Evolutionary conservation across 2,888 invertebrate species (phyloP), one percentile per base, ranked within the genome.

Genomic region (Blastobasis lacticolella): DNA sequence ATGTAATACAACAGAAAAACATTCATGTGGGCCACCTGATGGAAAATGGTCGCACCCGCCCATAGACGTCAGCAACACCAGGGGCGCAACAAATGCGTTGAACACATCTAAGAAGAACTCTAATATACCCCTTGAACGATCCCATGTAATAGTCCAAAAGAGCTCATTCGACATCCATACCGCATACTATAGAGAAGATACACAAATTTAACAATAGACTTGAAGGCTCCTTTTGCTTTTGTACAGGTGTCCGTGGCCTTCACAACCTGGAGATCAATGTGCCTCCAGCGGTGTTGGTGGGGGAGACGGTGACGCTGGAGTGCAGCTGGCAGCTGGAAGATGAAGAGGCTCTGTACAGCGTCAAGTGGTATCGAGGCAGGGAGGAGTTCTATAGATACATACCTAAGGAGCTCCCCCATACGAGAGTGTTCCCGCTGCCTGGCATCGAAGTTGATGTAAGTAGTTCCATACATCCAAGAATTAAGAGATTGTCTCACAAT

Each of bases 381-480:
- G 90, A 92, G 59, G 94, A 95, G 76, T 94, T 95, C 89, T 95
- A 93, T 86, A 90, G 94, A 73, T 95, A 91, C 73, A 91, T 94
- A 60, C 94, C 94, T 4, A 94, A 94, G 72, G 94, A 94, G 73
- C 79, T 93, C 59, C 94, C 94, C 4, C 92, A 92, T 62, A 93
- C 93, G 37, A 90, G 91, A 62, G 92, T 93, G 37, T 94, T 94
- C 69, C 91, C 92, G 0, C 80, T 92, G 49, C 91, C 92, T 6
- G 93, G 92, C 51, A 86, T 90, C 49, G 91, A 92, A 75, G 93
- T 94, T 48, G 93, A 94, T 78, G 94, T 95, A 81, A 93, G 94
- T 92, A 56, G 53, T 23, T 23, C 23, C 1, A 23, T 23, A 23
- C 23, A 23, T 23, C 3, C 3, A 23, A 23, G 23, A 2, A 3